Conservation (phyloP, 2,113 vertebrate species). For the Laticauda laticaudata region DNA sequence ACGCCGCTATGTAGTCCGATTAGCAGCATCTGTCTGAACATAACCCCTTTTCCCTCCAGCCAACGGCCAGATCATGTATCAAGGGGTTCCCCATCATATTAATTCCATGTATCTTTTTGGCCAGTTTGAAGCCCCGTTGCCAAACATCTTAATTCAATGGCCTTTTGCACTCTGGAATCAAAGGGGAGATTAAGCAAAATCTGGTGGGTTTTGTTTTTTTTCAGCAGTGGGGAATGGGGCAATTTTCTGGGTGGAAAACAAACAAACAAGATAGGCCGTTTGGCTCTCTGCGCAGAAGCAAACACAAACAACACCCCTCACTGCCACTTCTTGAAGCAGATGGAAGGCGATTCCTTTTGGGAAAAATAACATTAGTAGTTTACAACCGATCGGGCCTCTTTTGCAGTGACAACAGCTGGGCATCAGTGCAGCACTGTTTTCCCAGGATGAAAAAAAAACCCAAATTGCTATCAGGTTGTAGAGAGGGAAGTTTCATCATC, state of each 20-base stretch:
- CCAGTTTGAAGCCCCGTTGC: no score
- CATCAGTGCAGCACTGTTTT: background rate
- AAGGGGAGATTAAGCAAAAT: background rate
- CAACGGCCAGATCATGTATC: background rate
- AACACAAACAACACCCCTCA: background rate
- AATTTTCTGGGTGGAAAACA: background rate
- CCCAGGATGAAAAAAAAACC: background rate
- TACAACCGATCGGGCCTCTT: conserved; percentile 18
- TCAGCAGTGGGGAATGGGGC: background rate
- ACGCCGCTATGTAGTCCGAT: background rate
- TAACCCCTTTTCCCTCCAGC: background rate
- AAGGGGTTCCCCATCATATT: background rate
- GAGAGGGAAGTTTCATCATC: conserved; percentile 19
- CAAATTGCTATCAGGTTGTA: background rate
- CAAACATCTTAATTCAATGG: background rate
- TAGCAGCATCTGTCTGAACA: background rate
- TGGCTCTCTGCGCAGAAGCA: background rate
- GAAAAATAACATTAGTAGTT: conserved; percentile 26
- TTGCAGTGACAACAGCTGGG: conserved; percentile 21
- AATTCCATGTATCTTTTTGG: no score
- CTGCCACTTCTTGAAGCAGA: background rate
- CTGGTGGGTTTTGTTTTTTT: no score
- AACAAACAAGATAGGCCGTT: background rate
- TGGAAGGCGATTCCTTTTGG: conserved; percentile 21
- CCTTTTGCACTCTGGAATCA: background rate